These are phyloP conservation scores for Phortica okadai DNA, from an alignment of 2,888 invertebrate species.

Conservation along the genomic window DNA sequence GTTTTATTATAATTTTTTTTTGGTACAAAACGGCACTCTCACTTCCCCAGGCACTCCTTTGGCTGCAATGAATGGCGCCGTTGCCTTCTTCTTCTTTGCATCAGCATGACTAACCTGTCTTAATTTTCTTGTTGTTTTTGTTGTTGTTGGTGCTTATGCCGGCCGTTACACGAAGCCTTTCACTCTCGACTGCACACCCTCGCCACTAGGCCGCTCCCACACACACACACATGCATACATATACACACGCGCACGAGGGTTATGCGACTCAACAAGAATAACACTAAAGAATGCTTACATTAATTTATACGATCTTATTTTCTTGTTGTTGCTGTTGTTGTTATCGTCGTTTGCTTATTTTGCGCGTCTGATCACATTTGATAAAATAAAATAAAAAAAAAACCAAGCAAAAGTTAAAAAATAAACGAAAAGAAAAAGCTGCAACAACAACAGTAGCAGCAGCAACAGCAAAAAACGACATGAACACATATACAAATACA, in stretches of 20 bases:
- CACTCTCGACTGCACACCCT: background rate
- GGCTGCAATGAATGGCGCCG: background rate
- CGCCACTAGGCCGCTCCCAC: slow-evolving; percentile 11
- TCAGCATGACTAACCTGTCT: background rate
- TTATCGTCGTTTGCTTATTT: slow-evolving; percentile 34
- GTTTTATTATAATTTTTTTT: background rate
- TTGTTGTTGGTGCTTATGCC: slow-evolving; percentile 19
- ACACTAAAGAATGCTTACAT: background rate
- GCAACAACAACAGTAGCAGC: background rate
- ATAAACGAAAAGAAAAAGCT: slow-evolving; percentile 7
- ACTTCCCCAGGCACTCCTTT: background rate
- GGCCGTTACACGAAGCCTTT: slow-evolving; percentile 15
- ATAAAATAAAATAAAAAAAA: slow-evolving; percentile 36
- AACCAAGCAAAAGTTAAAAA: background rate
- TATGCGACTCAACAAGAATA: slow-evolving; percentile 31
- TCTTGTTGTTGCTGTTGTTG: slow-evolving; percentile 32
- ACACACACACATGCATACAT: slow-evolving; percentile 33
- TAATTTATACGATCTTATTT: slow-evolving; percentile 21
- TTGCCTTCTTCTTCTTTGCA: background rate
- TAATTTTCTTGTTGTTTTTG: slow-evolving; percentile 15
- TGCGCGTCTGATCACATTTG: slow-evolving; percentile 57
- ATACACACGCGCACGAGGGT: background rate
- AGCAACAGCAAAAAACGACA: slow-evolving; percentile 12
- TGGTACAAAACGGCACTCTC: background rate
- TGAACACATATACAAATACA: slow-evolving; percentile 26